Evolutionary conservation across 1,140 invertebrate genomes (phyloP), one percentile per base, ranked within the genome.

Genomic region (Hestina assimilis): DNA sequence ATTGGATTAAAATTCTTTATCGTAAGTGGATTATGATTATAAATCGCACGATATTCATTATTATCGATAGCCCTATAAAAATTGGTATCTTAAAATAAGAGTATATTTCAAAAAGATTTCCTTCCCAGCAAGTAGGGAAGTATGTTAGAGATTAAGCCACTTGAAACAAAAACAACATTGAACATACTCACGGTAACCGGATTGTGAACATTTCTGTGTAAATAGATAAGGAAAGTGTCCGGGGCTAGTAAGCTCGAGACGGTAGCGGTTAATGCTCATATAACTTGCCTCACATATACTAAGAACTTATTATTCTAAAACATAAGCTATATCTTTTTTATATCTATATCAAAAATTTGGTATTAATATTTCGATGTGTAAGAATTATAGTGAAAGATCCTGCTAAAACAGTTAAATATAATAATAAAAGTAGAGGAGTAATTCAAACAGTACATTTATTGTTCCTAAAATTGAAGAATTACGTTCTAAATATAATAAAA

Each of bases 191-290:
- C 29, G 20, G 41, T 54, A 46, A 45, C 45, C 38, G 56, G 51
- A 59, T 54, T 54, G 51, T 45, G 47, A 59, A 55, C 56, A 21
- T 53, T 51, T 47, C 42, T 55, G 46, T 59, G 19, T 38, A 59
- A 61, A 58, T 52, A 64, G 61, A 55, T 64, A 59, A 64, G 56
- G 40, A 28, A 26, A 57, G 28, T 41, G 48, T 38, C 28, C 19
- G 33, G 43, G 19, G 33, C 20, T 19, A 56, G 42, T 55, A 64
- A 58, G 47, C 47, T 23, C 28, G 26, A 52, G 54, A 55, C 31
- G 47, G 33, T 19, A 38, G n/a, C 5, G 14, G 33, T 19, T 19
- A 38, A 14, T 52, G 59, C 24, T 55, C 52, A 55, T 35, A 26
- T 28, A 29, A 59, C 31, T 35, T 17, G 47, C 41, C 28, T 19